Evolutionary conservation across 2,113 vertebrate genomes (phyloP), one percentile per base, ranked within the genome.

Genomic region (Rhabdomys dilectus): DNA sequence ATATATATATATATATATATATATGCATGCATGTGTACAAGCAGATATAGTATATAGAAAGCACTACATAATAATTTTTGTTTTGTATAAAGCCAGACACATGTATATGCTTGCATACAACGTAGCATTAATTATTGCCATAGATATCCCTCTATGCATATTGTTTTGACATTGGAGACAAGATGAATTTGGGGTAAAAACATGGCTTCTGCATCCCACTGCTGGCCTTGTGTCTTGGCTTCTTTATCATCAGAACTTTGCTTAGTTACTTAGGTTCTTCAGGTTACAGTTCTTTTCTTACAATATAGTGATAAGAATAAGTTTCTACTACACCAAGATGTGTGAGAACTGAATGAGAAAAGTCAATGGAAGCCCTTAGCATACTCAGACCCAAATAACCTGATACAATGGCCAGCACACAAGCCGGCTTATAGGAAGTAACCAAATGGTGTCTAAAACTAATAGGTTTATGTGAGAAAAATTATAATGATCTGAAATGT

Each of bases 261-360:
- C 66, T 87, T 88, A 77, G n/a, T 88, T 91, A 73, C 68, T 97
- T 91, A 29, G 85, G 0, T 91, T 94, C 10, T 89, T 42, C n/a
- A 73, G 19, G 29, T 60, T 12, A 6, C 2, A 48, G 13, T 15
- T 56, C 51, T 58, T 92, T 84, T 85, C 42, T 76, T 91, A 16
- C 11, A 88, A 51, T 45, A 10, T 8, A 21, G 77, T 75, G 77
- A 29, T 88, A 60, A 89, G 88, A 45, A 87, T 72, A 7, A n/a
- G 29, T 66, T 72, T 11, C 7, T 88, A 21, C 36, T 39, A 39
- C 7, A 29, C 19, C 75, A 26, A 53, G 70, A 39, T 53, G 3
- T 84, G 0, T 17, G 19, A 75, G 45, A 62, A 89, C 82, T 90
- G 86, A 91, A 53, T 45, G 75, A 95, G 64, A 95, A 95, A 51